Percentiles rank a stretch among this genome's conserved stretches.
These are phyloP conservation scores for Eubasilissa splendida DNA, from an alignment of 2,888 invertebrate species.

Conservation along the genomic window DNA sequence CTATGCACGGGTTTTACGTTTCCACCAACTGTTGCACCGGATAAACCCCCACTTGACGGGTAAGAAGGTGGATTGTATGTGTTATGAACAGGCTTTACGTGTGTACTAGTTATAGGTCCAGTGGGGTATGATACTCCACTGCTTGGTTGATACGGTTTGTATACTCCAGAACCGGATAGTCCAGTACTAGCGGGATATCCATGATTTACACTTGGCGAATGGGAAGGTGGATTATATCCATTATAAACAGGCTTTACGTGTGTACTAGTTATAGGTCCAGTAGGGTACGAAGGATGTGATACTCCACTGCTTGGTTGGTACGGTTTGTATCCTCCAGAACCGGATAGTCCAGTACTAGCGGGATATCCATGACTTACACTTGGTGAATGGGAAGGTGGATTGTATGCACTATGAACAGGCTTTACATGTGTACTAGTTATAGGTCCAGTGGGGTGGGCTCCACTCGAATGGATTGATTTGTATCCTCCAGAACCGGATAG, in stretches of 20 bases:
- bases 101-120: too few species aligned
- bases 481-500: conserved; percentile 32
- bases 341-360: conserved; percentile 48
- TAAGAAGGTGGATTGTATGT: neutral
- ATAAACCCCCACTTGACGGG: conserved; percentile 33
- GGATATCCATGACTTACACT: conserved; percentile 33
- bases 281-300: too few species aligned
- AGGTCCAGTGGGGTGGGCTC: neutral
- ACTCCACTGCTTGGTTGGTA: too few species aligned
- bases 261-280: too few species aligned
- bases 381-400: too few species aligned
- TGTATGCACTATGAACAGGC: neutral
- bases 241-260: too few species aligned
- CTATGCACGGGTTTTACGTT: neutral
- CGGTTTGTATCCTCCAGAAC: conserved; percentile 17
- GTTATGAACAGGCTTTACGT: too few species aligned
- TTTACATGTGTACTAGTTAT: neutral
- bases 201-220: neutral
- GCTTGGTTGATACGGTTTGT: neutral
- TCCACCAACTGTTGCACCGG: conserved; percentile 11
- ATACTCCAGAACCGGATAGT: conserved; percentile 24
- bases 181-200: conserved; percentile 41
- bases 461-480: too few species aligned
- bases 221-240: too few species aligned
- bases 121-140: too few species aligned